phyloP scores from a whole-genome alignment of 2,888 invertebrate species.

The Troides aeacus region DNA sequence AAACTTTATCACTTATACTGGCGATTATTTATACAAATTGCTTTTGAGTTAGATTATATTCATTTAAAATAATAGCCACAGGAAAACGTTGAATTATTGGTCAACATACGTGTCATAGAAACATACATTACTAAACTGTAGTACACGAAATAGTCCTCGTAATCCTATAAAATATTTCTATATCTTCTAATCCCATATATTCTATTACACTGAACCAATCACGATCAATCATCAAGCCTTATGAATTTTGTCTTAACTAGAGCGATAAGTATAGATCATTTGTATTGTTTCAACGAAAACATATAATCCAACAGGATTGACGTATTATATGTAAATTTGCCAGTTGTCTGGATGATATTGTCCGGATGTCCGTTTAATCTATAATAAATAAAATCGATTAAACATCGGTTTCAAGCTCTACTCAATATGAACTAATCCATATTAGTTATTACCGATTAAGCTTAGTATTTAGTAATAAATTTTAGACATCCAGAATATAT shows the following conservation, averaged over 20 bases:
- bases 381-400: no score
- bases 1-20: no score
- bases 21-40: no score
- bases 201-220: neutral
- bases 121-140: neutral
- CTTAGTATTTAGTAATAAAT: neutral
- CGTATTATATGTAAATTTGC: no score
- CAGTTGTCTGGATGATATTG: no score
- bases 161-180: neutral
- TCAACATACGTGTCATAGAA: neutral
- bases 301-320: neutral
- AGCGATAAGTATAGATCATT: neutral
- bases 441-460: no score
- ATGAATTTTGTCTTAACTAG: constrained; percentile 1
- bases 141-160: neutral
- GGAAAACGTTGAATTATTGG: neutral
- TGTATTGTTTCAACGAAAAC: neutral
- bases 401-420: neutral
- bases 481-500: neutral
- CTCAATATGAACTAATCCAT: neutral
- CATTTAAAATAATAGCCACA: neutral
- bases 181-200: neutral
- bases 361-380: no score
- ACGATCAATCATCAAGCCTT: neutral
- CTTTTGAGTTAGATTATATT: no score